A percentile compares a stretch with the other conserved stretches of the same genome.
These are phyloP conservation scores for Halcyon senegalensis DNA, from an alignment of 2,113 vertebrate species.

Conservation along the genomic window DNA sequence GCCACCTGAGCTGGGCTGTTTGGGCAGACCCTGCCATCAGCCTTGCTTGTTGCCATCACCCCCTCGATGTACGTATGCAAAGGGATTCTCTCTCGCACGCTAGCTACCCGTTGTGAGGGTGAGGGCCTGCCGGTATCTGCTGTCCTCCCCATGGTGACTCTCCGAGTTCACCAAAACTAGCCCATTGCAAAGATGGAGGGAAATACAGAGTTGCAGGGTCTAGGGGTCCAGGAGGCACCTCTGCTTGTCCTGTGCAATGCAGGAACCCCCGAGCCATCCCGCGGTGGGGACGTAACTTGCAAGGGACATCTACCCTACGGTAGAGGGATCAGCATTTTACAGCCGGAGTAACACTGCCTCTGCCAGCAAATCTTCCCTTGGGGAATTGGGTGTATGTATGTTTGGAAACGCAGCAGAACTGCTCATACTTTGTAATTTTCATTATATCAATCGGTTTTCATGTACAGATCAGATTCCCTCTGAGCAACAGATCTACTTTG, in stretches of 20 bases:
- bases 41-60: neutral
- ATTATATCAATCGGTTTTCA: neutral
- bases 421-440: neutral
- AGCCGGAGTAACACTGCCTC: neutral
- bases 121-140: neutral
- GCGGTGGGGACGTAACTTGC: neutral
- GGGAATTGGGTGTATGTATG: accelerated
- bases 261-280: neutral
- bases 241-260: neutral
- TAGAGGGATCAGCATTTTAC: neutral
- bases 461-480: accelerated
- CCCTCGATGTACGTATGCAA: accelerated
- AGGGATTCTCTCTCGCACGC: too few species aligned
- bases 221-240: neutral
- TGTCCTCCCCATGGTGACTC: neutral
- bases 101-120: neutral
- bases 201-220: neutral
- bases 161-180: accelerated
- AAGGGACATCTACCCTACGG: neutral
- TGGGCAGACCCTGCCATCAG: too few species aligned
- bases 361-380: neutral
- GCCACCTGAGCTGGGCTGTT: neutral
- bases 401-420: neutral
- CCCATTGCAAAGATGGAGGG: accelerated
- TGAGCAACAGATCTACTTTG: neutral